Evolutionary conservation across 2,888 invertebrate species (phyloP), one percentile per base, ranked within the genome.

Genomic region (Punctoribates punctum): DNA sequence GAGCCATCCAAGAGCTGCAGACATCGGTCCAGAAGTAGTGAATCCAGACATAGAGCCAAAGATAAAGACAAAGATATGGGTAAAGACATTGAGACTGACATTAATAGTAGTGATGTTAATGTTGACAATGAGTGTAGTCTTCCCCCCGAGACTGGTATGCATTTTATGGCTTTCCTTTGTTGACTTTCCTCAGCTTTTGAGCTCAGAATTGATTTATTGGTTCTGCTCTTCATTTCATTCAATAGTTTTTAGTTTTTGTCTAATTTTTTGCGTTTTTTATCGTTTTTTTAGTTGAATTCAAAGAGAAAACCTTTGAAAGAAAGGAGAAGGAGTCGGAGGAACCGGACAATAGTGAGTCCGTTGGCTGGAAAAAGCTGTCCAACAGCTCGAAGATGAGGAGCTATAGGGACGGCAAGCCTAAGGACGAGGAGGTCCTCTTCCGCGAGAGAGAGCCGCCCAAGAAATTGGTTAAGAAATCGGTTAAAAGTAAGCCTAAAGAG

Each of bases 291-390:
- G 70, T 42, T 42, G 70, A 70, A 15, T 42, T 42, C 38, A 70
- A 70, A 70, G 70, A 70, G 70, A 46, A 70, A 46, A 42, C 20
- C 42, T 17, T 42, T 0, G 70, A 70, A 57, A 75, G 78, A n/a
- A 78, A 78, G 74, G 79, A 79, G 17, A 75, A 79, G 73, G 78
- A 78, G 20, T 25, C 78, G 62, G 75, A 79, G 20, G 80, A 79
- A 77, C 60, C 73, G 27, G 80, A 79, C 11, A 74, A 51, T 23
- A 75, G 51, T 23, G 62, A 48, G 8, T 79, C 80, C 73, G 78
- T 81, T 17, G 84, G 88, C 0, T 94, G 94, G 86, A 93, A 93
- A 82, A 93, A 93, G 83, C 85, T 91, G 15, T 90, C 90, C 65
- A 91, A 90, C 83, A 90, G 86, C 80, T 89, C 88, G 25, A 91